Conservation (phyloP, 2,797 vertebrate genomes). For the Paguma larvata region DNA sequence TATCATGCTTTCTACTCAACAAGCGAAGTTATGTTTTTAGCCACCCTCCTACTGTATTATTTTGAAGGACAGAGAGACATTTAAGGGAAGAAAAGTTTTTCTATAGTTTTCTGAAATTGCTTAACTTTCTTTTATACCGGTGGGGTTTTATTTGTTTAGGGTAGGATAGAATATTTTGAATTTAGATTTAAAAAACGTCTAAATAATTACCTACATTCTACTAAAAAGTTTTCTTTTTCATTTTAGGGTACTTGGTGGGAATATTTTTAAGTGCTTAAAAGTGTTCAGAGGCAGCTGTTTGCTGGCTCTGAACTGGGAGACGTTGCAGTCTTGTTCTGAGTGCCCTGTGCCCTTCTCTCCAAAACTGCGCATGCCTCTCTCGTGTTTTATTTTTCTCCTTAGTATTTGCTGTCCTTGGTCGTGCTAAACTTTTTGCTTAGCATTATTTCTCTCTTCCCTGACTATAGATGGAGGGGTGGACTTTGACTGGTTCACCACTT, state of each 20-base stretch:
- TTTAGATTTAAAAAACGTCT: not conserved
- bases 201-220: not conserved
- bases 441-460: not conserved
- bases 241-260: not conserved
- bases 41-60: not conserved
- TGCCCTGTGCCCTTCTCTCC: not conserved
- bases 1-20: not conserved
- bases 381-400: not conserved
- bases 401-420: not conserved
- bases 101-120: not conserved
- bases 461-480: not conserved
- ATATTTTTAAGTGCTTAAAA: not conserved
- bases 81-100: conserved; percentile 18
- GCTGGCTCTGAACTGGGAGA: not conserved
- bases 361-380: not conserved
- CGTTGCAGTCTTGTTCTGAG: no score
- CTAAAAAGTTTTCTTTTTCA: conserved; percentile 29
- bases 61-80: not conserved
- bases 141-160: conserved; percentile 1
- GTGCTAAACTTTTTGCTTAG: not conserved
- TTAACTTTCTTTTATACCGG: not conserved
- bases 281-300: not conserved
- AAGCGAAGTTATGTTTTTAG: not conserved
- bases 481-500: not conserved
- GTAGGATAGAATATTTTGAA: not conserved